A percentile compares a stretch with the other conserved stretches of the same genome.
Evolutionary conservation across 2,797 vertebrate genomes (phyloP).

Genomic region (Lemur catta): DNA sequence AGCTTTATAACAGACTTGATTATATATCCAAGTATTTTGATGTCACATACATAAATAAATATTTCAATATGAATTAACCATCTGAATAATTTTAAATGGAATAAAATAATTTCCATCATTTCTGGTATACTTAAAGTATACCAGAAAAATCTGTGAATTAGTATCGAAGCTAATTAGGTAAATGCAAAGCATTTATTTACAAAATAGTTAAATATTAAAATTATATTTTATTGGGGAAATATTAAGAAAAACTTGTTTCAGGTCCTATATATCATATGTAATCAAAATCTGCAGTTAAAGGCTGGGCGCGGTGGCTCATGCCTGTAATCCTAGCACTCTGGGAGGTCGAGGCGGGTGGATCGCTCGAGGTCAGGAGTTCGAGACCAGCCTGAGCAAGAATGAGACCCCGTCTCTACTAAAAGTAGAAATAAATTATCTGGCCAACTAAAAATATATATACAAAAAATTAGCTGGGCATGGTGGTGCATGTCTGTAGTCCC

Average conservation of each 20-base stretch:
- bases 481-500: too few relatives aligned
- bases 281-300: neutral
- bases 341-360: too few relatives aligned
- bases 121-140: neutral
- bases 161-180: conserved; percentile 9
- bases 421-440: too few relatives aligned
- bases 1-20: conserved; percentile 18
- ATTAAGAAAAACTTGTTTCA: neutral
- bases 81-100: conserved; percentile 9
- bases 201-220: conserved; percentile 40
- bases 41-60: neutral
- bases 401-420: too few relatives aligned
- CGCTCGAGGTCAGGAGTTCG: too few relatives aligned
- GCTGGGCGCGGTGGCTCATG: too few relatives aligned
- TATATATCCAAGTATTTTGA: neutral
- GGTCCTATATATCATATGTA: neutral
- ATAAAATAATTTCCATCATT: conserved; percentile 25
- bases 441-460: too few relatives aligned
- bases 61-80: neutral
- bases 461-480: too few relatives aligned
- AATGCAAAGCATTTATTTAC: neutral
- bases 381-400: too few relatives aligned
- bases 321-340: too few relatives aligned
- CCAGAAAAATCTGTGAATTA: neutral
- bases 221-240: conserved; percentile 41